phyloP scores from a whole-genome alignment of 2,888 invertebrate genomes.

The Lysandra coridon region DNA sequence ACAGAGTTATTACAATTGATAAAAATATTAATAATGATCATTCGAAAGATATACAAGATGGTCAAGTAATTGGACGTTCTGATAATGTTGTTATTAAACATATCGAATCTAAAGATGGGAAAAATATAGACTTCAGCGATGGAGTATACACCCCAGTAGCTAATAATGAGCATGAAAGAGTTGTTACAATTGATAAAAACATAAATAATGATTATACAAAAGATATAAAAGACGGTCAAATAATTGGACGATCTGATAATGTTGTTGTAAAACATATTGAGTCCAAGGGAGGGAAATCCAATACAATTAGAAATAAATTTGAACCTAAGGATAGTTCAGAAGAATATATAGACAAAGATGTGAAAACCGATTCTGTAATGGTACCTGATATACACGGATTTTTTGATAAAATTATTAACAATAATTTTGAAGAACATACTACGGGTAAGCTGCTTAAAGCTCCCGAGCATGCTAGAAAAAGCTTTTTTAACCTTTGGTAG shows the following conservation, averaged over 20 bases:
- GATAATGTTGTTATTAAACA: conserved; percentile 24
- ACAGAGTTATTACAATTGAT: conserved; percentile 12
- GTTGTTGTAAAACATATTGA: conserved; percentile 27
- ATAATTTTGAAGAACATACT: neutral
- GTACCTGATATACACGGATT: neutral
- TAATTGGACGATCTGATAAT: conserved; percentile 8
- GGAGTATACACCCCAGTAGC: conserved; percentile 28
- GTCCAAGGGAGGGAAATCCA: conserved; percentile 7
- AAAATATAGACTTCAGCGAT: conserved; percentile 19
- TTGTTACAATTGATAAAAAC: neutral
- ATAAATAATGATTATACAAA: neutral
- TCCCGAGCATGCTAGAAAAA: neutral
- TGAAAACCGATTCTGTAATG: neutral
- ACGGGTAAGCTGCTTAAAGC: neutral
- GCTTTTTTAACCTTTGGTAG: neutral
- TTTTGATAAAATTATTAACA: neutral
- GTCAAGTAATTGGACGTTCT: neutral
- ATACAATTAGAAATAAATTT: conserved; percentile 26
- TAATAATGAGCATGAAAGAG: conserved; percentile 9
- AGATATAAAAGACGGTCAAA: neutral
- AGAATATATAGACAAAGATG: conserved; percentile 32
- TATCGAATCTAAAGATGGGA: conserved; percentile 13
- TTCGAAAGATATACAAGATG: neutral
- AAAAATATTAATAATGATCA: neutral
- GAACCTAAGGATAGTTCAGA: conserved; percentile 34